phyloP scores from a whole-genome alignment of 2,888 invertebrate genomes.

The Noctua janthina region DNA sequence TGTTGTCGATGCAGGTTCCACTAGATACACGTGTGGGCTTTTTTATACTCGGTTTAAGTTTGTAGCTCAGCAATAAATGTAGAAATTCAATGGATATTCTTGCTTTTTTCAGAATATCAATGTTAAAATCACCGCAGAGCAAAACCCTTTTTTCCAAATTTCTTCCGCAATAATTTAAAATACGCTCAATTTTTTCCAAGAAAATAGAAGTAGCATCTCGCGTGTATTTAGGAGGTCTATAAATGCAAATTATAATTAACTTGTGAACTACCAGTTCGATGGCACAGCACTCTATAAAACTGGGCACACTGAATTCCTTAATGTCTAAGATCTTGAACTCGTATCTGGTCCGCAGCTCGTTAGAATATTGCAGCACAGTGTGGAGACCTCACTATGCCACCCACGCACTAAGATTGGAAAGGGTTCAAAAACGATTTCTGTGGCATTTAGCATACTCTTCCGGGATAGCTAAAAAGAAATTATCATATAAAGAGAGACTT shows the following conservation, averaged over 20 bases:
- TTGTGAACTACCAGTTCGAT: conserved; percentile 1
- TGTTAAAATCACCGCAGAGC: background rate
- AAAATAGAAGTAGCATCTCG: background rate
- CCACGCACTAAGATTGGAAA: no score
- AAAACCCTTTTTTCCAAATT: background rate
- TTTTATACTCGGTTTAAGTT: conserved; percentile 4
- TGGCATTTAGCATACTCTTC: no score
- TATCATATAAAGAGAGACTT: no score
- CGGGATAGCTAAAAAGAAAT: no score
- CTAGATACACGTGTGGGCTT: conserved; percentile 15
- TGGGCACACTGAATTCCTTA: background rate
- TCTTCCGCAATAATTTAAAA: background rate
- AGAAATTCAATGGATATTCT: background rate
- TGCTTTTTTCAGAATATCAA: background rate
- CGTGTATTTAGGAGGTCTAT: no score
- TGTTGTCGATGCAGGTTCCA: conserved; percentile 14
- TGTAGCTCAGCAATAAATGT: conserved; percentile 11
- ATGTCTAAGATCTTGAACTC: no score
- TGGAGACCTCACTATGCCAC: no score
- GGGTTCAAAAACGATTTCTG: no score
- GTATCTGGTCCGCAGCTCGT: no score
- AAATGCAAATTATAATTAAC: background rate
- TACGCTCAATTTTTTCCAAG: background rate
- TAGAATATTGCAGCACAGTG: no score
- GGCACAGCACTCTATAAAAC: background rate